phyloP scores from a whole-genome alignment of 2,888 invertebrate genomes.

The Adineta ricciae region DNA sequence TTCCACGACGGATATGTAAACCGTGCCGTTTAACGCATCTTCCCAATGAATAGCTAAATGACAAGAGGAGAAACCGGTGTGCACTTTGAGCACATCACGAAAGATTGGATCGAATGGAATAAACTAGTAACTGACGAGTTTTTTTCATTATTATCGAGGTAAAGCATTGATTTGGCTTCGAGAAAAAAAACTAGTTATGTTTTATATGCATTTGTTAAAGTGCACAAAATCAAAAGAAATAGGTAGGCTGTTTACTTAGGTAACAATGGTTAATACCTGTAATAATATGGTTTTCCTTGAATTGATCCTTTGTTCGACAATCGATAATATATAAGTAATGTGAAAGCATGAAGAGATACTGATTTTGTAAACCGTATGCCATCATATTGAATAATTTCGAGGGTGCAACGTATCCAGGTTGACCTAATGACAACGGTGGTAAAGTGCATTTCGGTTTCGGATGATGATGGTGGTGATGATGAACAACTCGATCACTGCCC shows the following conservation, averaged over 20 bases:
- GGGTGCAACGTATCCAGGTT: background rate
- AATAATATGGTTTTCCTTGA: background rate
- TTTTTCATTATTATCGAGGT: too few relatives aligned
- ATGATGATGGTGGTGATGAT: background rate
- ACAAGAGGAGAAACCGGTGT: background rate
- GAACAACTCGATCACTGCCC: background rate
- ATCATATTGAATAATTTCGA: slow-evolving; percentile 16
- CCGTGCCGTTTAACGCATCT: slow-evolving; percentile 6
- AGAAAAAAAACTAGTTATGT: too few relatives aligned
- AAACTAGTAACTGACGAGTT: too few relatives aligned
- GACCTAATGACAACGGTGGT: background rate
- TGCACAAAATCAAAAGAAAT: too few relatives aligned
- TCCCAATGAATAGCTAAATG: slow-evolving; percentile 10
- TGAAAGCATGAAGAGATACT: background rate
- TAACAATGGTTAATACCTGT: too few relatives aligned
- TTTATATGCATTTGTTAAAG: too few relatives aligned
- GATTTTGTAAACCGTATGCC: slow-evolving; percentile 8
- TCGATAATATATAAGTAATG: slow-evolving; percentile 20
- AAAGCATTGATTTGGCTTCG: too few relatives aligned
- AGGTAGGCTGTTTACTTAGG: too few relatives aligned
- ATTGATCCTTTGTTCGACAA: background rate
- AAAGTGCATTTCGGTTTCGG: background rate
- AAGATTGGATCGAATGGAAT: too few relatives aligned
- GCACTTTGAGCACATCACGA: too few relatives aligned
- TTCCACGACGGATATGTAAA: background rate